Evolutionary conservation across 2,888 invertebrate genomes (phyloP).

Genomic region (Drosophila infuscata): DNA sequence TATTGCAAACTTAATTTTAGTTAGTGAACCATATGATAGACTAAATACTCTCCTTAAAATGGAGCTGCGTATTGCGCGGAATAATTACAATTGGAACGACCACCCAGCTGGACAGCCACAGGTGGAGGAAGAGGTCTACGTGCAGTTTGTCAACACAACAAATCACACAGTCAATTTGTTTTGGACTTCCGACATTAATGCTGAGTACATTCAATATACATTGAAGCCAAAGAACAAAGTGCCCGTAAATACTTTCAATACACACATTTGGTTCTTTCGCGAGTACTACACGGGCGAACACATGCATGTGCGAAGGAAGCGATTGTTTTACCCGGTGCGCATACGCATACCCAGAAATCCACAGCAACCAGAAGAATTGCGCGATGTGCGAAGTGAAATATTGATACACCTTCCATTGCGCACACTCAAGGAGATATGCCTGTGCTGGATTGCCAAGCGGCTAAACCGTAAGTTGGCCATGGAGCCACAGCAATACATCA

Average conservation of each 20-base stretch:
- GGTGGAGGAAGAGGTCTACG: slow-evolving; percentile 84
- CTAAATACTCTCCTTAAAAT: slow-evolving; percentile 35
- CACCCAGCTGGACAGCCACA: slow-evolving; percentile 16
- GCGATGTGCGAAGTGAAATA: slow-evolving; percentile 65
- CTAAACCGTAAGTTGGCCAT: slow-evolving; percentile 45
- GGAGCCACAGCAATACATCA: slow-evolving; percentile 26
- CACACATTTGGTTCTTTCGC: slow-evolving; percentile 94
- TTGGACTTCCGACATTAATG: slow-evolving; percentile 92
- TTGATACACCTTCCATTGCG: slow-evolving; percentile 81
- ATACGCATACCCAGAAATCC: slow-evolving; percentile 73
- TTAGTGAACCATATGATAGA: background rate
- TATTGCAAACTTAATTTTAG: background rate
- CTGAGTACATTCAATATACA: slow-evolving; percentile 87
- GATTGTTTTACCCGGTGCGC: slow-evolving; percentile 85
- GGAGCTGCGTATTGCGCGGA: slow-evolving; percentile 48
- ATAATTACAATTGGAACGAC: slow-evolving; percentile 40
- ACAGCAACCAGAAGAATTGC: slow-evolving; percentile 63
- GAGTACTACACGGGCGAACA: slow-evolving; percentile 89
- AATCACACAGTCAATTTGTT: slow-evolving; percentile 85
- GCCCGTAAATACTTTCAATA: slow-evolving; percentile 90
- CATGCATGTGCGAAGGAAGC: slow-evolving; percentile 86
- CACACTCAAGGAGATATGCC: slow-evolving; percentile 74
- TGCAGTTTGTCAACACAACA: slow-evolving; percentile 88
- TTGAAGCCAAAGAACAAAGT: slow-evolving; percentile 86
- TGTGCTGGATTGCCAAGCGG: slow-evolving; percentile 72